Evolutionary conservation across 2,797 vertebrate genomes (phyloP).

Genomic region (Premnoplex brunnescens): DNA sequence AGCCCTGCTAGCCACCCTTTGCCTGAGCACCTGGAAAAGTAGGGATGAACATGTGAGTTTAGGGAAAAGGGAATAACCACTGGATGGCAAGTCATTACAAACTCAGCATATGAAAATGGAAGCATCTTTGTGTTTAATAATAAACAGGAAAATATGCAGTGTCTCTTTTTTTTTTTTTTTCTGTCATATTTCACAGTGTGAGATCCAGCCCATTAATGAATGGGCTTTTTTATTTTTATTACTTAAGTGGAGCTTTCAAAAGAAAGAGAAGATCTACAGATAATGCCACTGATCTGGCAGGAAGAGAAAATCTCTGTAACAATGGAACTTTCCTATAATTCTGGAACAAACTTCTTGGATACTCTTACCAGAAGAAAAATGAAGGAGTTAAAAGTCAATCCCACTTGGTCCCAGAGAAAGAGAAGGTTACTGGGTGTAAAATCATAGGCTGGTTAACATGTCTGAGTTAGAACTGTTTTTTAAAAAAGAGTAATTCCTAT

Average conservation of each 20-base stretch:
- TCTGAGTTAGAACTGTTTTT: not conserved
- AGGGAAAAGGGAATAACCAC: not conserved
- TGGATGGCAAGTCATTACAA: conserved; percentile 1
- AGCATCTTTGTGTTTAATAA: conserved; percentile 18
- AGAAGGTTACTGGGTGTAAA: conserved; percentile 2
- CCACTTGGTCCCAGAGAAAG: conserved; percentile 30
- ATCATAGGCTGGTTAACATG: not conserved
- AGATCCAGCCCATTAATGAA: conserved; percentile 53
- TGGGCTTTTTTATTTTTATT: not conserved
- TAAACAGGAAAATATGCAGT: conserved; percentile 9
- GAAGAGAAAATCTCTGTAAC: conserved; percentile 10
- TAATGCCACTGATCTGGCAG: not conserved
- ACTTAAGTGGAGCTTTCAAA: not conserved
- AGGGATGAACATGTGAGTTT: fast-evolving
- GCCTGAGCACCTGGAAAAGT: not conserved
- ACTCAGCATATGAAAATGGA: not conserved
- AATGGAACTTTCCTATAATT: not conserved
- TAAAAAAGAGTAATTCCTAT: not conserved
- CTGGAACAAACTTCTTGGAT: conserved; percentile 13
- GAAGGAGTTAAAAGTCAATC: conserved; percentile 1
- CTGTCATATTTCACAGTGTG: conserved; percentile 62
- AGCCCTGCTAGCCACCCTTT: not conserved
- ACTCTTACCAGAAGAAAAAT: conserved; percentile 14
- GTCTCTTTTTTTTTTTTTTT: not conserved
- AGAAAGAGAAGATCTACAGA: conserved; percentile 12